These are phyloP conservation scores for Lepilemur ruficaudatus DNA, from an alignment of 2,797 vertebrate genomes.

Conservation along the genomic window DNA sequence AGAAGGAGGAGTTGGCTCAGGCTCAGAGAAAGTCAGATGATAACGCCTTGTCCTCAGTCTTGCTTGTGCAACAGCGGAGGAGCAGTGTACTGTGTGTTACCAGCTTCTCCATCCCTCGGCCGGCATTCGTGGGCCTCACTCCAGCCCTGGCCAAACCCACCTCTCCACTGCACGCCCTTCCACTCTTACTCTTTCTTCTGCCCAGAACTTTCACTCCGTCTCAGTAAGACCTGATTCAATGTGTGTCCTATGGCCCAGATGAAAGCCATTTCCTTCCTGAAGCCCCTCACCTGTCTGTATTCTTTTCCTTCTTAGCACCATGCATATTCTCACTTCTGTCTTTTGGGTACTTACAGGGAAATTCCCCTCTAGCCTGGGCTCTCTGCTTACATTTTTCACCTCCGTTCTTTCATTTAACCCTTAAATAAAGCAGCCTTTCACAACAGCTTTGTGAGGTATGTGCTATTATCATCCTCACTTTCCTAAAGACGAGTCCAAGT, in stretches of 20 bases:
- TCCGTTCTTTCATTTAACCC: not conserved
- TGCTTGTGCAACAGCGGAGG: not conserved
- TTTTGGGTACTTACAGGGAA: not conserved
- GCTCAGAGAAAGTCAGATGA: not conserved
- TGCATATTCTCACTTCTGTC: not conserved
- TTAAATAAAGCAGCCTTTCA: not conserved
- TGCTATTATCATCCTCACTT: not conserved
- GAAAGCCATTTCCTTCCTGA: not conserved
- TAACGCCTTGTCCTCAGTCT: not conserved
- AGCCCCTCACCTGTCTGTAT: not conserved
- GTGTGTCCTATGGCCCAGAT: not conserved
- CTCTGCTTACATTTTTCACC: not conserved
- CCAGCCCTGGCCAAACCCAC: not conserved
- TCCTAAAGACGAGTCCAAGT: not conserved
- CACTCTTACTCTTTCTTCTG: not conserved
- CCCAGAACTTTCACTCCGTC: not conserved
- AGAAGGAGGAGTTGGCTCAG: not conserved
- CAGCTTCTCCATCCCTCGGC: not conserved
- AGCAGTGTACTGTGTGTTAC: too few relatives aligned
- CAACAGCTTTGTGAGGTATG: not conserved
- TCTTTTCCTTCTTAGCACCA: not conserved
- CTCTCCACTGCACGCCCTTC: not conserved
- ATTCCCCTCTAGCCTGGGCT: not conserved
- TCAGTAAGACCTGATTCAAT: not conserved
- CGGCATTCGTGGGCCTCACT: fast-evolving